Percentiles rank a stretch among this genome's conserved stretches.
These are phyloP conservation scores for Bombylius major DNA, from an alignment of 2,888 invertebrate genomes.

Conservation along the genomic window DNA sequence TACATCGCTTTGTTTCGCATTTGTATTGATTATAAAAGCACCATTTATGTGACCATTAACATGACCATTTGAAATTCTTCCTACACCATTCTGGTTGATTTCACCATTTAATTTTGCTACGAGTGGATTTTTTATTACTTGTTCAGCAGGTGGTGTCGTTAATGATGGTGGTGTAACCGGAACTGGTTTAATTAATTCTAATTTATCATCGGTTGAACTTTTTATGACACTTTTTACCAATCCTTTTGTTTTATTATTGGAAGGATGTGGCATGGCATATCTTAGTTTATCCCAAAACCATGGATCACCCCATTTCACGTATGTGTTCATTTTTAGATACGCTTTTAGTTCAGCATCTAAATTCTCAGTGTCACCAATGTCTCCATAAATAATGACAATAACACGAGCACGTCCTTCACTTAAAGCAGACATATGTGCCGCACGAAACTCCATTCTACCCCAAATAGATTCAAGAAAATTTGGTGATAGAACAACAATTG, in stretches of 20 bases:
- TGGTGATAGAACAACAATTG: constrained; percentile 55
- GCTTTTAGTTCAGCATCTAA: constrained; percentile 56
- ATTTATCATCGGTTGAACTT: constrained; percentile 34
- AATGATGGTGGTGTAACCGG: constrained; percentile 33
- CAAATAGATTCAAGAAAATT: constrained; percentile 63
- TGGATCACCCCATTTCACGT: constrained; percentile 68
- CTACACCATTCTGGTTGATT: constrained; percentile 24
- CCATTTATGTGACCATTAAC: constrained; percentile 36
- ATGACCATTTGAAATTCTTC: constrained; percentile 18
- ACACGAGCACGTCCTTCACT: constrained; percentile 55
- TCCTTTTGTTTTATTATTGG: constrained; percentile 24
- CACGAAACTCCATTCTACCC: constrained; percentile 64
- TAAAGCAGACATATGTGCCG: constrained; percentile 57
- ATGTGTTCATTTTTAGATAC: constrained; percentile 64
- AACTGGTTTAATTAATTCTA: constrained; percentile 35
- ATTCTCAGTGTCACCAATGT: constrained; percentile 46
- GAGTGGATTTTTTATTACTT: constrained; percentile 30
- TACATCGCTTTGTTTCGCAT: constrained; percentile 38
- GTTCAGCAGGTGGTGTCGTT: constrained; percentile 33
- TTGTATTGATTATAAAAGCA: constrained; percentile 37
- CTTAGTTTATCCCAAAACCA: constrained; percentile 71
- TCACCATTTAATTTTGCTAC: constrained; percentile 31
- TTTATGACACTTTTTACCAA: constrained; percentile 31
- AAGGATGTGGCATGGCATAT: constrained; percentile 56
- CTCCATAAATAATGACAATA: constrained; percentile 61